Base-by-base conservation (phyloP, 1,140 invertebrate genomes). In the Diprion similis region DNA sequence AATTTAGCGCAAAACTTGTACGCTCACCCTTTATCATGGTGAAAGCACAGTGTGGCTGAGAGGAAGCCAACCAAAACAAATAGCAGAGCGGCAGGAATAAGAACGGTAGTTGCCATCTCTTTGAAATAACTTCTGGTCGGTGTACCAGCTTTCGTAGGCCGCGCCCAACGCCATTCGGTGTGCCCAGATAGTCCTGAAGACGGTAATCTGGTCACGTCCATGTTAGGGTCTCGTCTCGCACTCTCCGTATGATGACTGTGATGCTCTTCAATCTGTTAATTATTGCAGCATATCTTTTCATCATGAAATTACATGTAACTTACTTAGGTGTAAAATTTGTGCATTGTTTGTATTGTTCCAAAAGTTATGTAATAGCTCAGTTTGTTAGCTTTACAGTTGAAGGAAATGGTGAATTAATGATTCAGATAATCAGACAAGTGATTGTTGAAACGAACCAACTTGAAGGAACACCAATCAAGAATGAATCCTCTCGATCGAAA, bases 401-500 rank as follows among this genome's bases (percentile, higher is more conserved):
- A 1, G 24, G 24, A 37, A 37, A 37, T 37, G 24, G 24, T 37
- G 24, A 37, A 37, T 37, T 3, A 37, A 37, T 37, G 24, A 37
- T 37, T 37, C 24, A 37, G 24, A 37, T 37, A 37, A 37, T 37
- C 24, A 6, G 24, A 4, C 2, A 37, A 24, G 11, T 45, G 15
- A 71, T 66, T 66, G 71, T 68, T 17, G 66, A 73, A 18, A 68
- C 66, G 71, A 37, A 95, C 94, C 88, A 97, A 87, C 85, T 92
- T 90, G 82, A 97, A 97, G 69, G 93, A 92, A 80, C 96, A 98
- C 96, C 96, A 98, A 84, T 98, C 96, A 17, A 97, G 83, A 47
- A 92, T 90, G 79, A 97, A 94, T 11, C 92, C 91, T 18, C 92
- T 91, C 73, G 93, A 91, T 77, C 95, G 89, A 84, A 98, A 97